Conservation (phyloP, 2,888 invertebrate species). For the Anoplius nigerrimus region DNA sequence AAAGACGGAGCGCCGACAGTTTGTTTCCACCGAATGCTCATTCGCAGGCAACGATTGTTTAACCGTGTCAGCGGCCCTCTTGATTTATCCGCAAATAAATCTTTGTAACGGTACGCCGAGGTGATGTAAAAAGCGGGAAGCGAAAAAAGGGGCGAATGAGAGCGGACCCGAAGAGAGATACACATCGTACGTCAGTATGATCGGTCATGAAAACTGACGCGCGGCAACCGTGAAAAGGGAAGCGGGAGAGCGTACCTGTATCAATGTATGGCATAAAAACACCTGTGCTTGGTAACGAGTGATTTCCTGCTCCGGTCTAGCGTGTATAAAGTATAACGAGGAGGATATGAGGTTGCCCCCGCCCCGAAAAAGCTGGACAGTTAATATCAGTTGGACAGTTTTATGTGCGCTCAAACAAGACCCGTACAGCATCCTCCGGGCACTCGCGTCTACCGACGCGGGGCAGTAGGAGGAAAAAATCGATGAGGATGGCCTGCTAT, state of each 20-base stretch:
- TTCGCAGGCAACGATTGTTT: not conserved
- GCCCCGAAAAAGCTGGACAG: conserved; percentile 41
- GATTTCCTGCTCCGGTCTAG: conserved; percentile 7
- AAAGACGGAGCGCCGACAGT: too few relatives aligned
- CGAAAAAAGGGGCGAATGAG: too few relatives aligned
- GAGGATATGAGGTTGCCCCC: conserved; percentile 39
- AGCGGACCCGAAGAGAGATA: too few relatives aligned
- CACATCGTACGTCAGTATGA: too few relatives aligned
- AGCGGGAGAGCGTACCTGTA: too few relatives aligned
- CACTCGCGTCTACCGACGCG: not conserved
- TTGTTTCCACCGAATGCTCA: not conserved
- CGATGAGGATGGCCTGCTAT: conserved; percentile 44
- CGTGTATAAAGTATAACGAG: conserved; percentile 24
- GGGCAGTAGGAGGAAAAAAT: conserved; percentile 37
- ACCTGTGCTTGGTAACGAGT: conserved; percentile 5
- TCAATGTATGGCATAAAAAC: not conserved
- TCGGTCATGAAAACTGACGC: too few relatives aligned
- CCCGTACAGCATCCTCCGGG: not conserved
- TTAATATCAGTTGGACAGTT: conserved; percentile 57
- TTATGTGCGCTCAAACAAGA: conserved; percentile 50
- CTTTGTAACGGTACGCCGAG: too few relatives aligned
- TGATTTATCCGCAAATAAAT: too few relatives aligned
- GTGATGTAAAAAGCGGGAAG: too few relatives aligned
- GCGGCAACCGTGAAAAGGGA: too few relatives aligned
- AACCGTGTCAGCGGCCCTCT: not conserved